Percentiles rank a stretch among this genome's conserved stretches.
Evolutionary conservation across 2,113 vertebrate species (phyloP).

Genomic region (Oenanthe oenanthe): DNA sequence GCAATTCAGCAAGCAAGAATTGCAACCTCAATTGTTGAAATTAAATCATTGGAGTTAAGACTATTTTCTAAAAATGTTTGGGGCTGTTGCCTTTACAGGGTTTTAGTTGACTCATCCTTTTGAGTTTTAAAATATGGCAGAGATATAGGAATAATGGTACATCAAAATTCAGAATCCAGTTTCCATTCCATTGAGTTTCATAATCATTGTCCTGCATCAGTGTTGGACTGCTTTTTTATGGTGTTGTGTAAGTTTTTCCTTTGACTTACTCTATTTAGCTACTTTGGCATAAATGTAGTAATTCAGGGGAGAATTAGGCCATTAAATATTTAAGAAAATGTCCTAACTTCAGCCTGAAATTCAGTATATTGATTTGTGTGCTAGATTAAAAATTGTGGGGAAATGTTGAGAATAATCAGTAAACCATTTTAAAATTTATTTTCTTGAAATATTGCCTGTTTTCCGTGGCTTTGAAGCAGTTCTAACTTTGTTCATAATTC

Average conservation of each 20-base stretch:
- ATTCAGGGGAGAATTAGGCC: constrained; percentile 23
- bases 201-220: not conserved
- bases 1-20: not conserved
- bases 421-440: not conserved
- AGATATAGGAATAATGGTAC: not conserved
- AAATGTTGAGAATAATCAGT: constrained; percentile 15
- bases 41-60: not conserved
- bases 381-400: not conserved
- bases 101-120: not conserved
- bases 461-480: not conserved
- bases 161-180: not conserved
- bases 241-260: not conserved
- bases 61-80: not conserved
- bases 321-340: constrained; percentile 52
- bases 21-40: not conserved
- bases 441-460: constrained; percentile 15
- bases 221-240: not conserved
- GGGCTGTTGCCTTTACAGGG: not conserved
- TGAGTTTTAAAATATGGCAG: not conserved
- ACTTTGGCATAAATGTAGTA: constrained; percentile 25
- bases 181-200: constrained; percentile 3
- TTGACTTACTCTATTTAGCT: not conserved
- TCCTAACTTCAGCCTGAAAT: constrained; percentile 25
- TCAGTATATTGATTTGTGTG: not conserved
- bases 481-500: constrained; percentile 36